These are phyloP conservation scores for Micronisus gabar DNA, from an alignment of 2,113 vertebrate species.

Conservation along the genomic window DNA sequence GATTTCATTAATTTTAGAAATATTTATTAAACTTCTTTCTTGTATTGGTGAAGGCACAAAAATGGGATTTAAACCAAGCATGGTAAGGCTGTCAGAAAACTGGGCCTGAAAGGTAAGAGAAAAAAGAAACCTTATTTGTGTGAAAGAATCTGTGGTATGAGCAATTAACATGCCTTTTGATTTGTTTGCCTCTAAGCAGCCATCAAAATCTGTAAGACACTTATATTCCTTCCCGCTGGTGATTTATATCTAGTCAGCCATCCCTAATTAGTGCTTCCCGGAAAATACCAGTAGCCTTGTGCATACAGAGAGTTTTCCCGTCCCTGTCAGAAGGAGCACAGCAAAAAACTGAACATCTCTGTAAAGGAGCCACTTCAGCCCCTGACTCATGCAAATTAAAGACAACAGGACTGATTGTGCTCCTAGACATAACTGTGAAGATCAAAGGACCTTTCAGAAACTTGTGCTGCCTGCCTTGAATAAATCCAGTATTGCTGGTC, in stretches of 20 bases:
- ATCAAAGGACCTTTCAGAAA: neutral
- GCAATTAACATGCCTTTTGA: neutral
- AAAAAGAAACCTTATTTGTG: neutral
- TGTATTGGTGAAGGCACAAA: neutral
- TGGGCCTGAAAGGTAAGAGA: neutral
- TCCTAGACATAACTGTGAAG: neutral
- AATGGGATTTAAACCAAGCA: neutral
- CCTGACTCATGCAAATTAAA: neutral
- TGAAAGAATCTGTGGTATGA: neutral
- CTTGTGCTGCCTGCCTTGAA: neutral
- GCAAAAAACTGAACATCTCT: neutral
- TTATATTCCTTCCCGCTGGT: neutral
- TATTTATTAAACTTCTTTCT: neutral
- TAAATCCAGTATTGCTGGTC: neutral
- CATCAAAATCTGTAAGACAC: neutral
- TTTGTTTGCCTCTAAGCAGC: neutral
- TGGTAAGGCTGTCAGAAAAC: neutral
- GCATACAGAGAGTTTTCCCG: neutral
- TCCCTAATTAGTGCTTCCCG: neutral
- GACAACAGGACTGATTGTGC: neutral
- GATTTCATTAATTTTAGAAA: neutral
- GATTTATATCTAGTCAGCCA: neutral
- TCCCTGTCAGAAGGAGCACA: neutral
- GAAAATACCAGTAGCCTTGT: neutral
- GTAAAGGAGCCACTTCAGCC: neutral